Base-by-base conservation (phyloP, 2,113 vertebrate species). In the Leptosomus discolor region DNA sequence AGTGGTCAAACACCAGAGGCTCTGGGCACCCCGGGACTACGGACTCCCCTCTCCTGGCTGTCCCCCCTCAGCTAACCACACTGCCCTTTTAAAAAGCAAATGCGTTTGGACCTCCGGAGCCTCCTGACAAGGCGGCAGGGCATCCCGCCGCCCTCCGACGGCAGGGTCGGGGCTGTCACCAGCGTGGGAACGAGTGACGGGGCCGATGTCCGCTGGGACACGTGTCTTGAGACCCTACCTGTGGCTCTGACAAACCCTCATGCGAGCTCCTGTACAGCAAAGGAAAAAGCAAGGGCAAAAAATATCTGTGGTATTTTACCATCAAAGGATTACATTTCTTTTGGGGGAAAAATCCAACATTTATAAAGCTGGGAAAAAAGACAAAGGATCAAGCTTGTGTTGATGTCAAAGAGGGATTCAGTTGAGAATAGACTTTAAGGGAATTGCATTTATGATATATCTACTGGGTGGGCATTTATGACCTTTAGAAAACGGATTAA, bases 401-500 rank as follows among this genome's bases (percentile, higher is more conserved):
- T 79, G 91, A 30, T 78, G 48, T 73, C 67, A 64, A 46, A 87
- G 61, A 64, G 13, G 27, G 58, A 88, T 76, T 88, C 85, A 56
- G 50, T 3, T 77, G 87, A 75, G 78, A 95, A 92, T 1, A 77
- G 75, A 76, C 85, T 90, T 78, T n/a, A 77, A 64, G 94, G n/a
- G 76, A 67, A 89, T 68, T 94, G 54, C 83, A 88, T 83, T 90
- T 90, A 86, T 11, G 1, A 46, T 58, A 6, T 51, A 83, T 75
- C 60, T 71, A 11, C 77, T 54, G 64, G 45, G 48, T 69, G 76
- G 63, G 89, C 80, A 88, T 46, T 46, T 43, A 19, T 90, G 92
- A 96, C 97, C 90, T 94, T 96, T 82, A 88, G 85, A 96, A 90
- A 92, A 79, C 6, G 56, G 85, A 95, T 88, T 91, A 96, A 88